These are phyloP conservation scores for Hetaerina titia DNA, from an alignment of 2,888 invertebrate genomes.

Conservation along the genomic window DNA sequence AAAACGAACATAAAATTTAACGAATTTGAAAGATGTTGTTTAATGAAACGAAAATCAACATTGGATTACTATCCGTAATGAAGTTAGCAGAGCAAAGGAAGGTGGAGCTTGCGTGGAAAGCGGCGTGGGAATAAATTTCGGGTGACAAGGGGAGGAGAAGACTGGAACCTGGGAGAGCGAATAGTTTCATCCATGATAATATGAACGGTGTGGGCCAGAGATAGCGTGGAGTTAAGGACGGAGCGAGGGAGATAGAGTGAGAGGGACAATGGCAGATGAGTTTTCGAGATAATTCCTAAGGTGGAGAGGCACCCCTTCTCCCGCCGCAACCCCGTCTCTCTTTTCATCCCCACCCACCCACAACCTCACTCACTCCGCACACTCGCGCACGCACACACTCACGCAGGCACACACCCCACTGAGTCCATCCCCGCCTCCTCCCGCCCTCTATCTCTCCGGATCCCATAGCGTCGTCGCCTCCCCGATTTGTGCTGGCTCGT, in stretches of 20 bases:
- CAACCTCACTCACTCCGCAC: background rate
- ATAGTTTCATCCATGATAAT: no score
- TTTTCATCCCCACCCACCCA: background rate
- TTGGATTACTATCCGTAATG: no score
- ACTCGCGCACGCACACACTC: background rate
- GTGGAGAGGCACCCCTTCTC: background rate
- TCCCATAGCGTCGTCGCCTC: background rate
- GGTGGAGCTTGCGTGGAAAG: no score
- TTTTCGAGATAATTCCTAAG: background rate
- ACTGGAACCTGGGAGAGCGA: no score
- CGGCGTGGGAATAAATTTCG: no score
- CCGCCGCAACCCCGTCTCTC: background rate
- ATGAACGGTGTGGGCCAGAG: background rate
- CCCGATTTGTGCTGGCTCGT: constrained; percentile 53
- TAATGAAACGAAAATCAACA: no score
- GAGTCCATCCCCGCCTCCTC: background rate
- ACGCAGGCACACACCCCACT: background rate
- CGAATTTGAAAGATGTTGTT: no score
- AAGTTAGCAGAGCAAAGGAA: no score
- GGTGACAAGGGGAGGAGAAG: no score
- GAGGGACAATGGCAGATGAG: constrained; percentile 15
- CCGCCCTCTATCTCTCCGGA: background rate
- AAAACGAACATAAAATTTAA: no score
- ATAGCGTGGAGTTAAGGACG: background rate
- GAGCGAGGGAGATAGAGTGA: background rate